These are phyloP conservation scores for Phymorhynchus buccinoides DNA, from an alignment of 1,140 invertebrate species.

Conservation along the genomic window DNA sequence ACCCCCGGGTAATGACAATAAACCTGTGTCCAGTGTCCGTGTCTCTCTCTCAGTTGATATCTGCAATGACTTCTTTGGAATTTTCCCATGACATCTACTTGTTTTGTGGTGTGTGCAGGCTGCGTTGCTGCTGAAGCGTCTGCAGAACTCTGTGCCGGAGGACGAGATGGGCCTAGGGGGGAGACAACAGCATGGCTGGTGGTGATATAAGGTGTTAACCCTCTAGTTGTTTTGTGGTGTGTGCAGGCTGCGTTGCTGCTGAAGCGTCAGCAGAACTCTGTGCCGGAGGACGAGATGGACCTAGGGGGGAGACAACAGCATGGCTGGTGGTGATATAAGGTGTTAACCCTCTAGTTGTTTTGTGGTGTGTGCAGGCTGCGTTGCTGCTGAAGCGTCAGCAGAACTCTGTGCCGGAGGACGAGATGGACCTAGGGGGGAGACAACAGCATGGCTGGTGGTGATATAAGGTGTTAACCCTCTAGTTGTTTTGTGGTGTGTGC, in stretches of 20 bases:
- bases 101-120: no score
- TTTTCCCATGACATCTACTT: conserved; percentile 66
- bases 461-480: neutral
- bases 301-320: conserved; percentile 56
- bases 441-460: conserved; percentile 58
- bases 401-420: conserved; percentile 55
- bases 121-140: conserved; percentile 67
- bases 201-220: neutral
- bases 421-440: conserved; percentile 57
- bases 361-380: conserved; percentile 59
- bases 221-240: no score
- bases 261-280: conserved; percentile 63
- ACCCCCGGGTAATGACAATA: no score
- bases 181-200: conserved; percentile 61
- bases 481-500: neutral
- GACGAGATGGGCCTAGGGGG: conserved; percentile 56
- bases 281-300: conserved; percentile 57
- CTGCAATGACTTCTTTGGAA: conserved; percentile 67
- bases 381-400: conserved; percentile 67
- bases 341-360: neutral
- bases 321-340: conserved; percentile 48
- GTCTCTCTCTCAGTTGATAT: conserved; percentile 66
- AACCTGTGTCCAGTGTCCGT: conserved; percentile 37
- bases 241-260: conserved; percentile 66
- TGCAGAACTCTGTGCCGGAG: conserved; percentile 55